phyloP scores from a whole-genome alignment of 2,888 invertebrate genomes.

The Sesia bembeciformis region DNA sequence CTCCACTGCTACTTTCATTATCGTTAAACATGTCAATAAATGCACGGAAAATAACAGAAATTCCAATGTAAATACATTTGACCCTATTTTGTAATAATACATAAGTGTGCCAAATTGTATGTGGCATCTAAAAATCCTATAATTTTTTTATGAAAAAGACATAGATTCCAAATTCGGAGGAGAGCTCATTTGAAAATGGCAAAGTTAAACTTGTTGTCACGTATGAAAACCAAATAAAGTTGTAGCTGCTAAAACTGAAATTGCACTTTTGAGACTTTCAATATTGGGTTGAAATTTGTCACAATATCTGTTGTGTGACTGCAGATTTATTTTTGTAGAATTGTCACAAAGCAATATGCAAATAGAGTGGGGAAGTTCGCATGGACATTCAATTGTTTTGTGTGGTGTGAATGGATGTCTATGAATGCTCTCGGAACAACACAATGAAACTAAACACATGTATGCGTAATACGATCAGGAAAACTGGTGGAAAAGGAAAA shows the following conservation, averaged over 20 bases:
- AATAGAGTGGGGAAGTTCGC: slow-evolving; percentile 32
- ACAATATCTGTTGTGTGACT: neutral
- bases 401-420: slow-evolving; percentile 25
- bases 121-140: neutral
- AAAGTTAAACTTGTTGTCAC: neutral
- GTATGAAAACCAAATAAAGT: no score
- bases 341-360: slow-evolving; percentile 21
- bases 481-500: no score
- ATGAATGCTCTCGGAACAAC: slow-evolving; percentile 10
- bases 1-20: no score
- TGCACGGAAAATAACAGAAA: slow-evolving; percentile 5
- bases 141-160: neutral
- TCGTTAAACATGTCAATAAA: slow-evolving; percentile 3
- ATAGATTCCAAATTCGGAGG: neutral
- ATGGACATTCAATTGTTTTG: slow-evolving; percentile 30
- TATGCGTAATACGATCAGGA: no score
- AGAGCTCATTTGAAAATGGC: neutral
- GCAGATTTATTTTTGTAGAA: neutral
- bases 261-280: neutral
- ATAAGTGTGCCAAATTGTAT: neutral
- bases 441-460: neutral
- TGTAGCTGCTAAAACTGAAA: neutral
- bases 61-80: slow-evolving; percentile 6
- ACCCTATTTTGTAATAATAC: neutral
- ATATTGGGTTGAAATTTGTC: neutral